phyloP scores from a whole-genome alignment of 1,140 invertebrate genomes.

The Limonius californicus region DNA sequence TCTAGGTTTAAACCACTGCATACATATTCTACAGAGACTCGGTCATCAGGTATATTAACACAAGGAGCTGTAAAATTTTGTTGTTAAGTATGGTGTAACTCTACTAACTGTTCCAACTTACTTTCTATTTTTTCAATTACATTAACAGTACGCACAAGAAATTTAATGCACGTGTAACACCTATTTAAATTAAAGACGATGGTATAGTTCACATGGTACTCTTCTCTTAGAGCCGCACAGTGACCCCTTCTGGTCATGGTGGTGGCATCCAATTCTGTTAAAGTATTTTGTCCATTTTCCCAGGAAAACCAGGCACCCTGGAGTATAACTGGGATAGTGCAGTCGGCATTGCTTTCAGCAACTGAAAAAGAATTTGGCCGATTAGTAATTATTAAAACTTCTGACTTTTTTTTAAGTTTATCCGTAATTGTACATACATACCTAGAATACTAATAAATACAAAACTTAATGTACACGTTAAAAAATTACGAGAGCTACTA shows the following conservation, averaged over 20 bases:
- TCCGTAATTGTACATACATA: too few relatives aligned
- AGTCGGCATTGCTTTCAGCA: slow-evolving; percentile 29
- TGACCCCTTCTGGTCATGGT: slow-evolving; percentile 70
- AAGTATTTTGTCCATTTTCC: slow-evolving; percentile 79
- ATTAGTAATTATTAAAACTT: too few relatives aligned
- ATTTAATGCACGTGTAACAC: slow-evolving; percentile 82
- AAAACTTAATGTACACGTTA: too few relatives aligned
- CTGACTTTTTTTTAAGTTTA: too few relatives aligned
- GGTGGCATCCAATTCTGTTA: slow-evolving; percentile 76
- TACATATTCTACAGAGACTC: slow-evolving; percentile 71
- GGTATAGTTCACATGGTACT: slow-evolving; percentile 79
- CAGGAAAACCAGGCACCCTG: slow-evolving; percentile 87
- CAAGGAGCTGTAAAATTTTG: slow-evolving; percentile 68
- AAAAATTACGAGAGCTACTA: too few relatives aligned
- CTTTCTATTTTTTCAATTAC: slow-evolving; percentile 86
- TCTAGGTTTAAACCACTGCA: slow-evolving; percentile 70
- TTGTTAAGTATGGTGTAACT: too few relatives aligned
- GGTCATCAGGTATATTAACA: slow-evolving; percentile 61
- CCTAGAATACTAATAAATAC: too few relatives aligned
- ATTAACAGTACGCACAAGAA: slow-evolving; percentile 84
- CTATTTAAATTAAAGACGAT: slow-evolving; percentile 69
- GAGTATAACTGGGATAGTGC: slow-evolving; percentile 69
- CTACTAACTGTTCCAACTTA: too few relatives aligned
- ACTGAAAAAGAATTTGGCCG: too few relatives aligned
- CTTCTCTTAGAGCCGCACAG: slow-evolving; percentile 67